Base-by-base conservation (phyloP, 2,797 vertebrate genomes). In the Chaetophractus vellerosus region DNA sequence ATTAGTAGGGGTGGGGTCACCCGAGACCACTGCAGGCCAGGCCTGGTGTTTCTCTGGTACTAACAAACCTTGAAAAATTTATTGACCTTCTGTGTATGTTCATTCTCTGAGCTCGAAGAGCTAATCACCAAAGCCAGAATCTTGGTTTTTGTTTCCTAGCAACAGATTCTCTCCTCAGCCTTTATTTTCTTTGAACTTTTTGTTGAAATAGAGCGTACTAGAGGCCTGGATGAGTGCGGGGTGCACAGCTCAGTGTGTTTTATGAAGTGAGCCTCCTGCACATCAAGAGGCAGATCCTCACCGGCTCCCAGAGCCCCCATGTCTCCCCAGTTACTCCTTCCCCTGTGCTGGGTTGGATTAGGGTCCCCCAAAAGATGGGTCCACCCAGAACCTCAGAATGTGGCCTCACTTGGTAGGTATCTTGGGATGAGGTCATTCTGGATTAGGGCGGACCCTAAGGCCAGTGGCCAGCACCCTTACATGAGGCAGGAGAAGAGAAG, bases 101-200 rank as follows among this genome's bases (percentile, higher is more conserved):
- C 28, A 1, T 64, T 87, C 88, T 88, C 48, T 4, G 36, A 78
- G 84, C 86, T 86, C 52, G 31, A 3, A 91, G 61, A 45, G 68
- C 89, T 82, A 33, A 80, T 76, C 72, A 75, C 69, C 76, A 88
- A 61, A 97, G 91, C 93, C 50, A 50, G 90, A 63, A 83, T 81
- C 89, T 36, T 79, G 21, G 38, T 79, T 90, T 96, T 88, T 74
- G 96, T 97, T 82, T 94, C 97, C 89, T 96, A 96, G 96, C 96
- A 97, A 97, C 96, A 52, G 63, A 79, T 91, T 90, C 59, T 94
- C 74, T 96, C 50, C 36, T 57, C 15, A 91, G 45, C 50, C 66
- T 36, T 87, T 33, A 6, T n/a, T 57, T 75, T 33, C 88, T 93
- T 95, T 82, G 41, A 82, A 93, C 57, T 90, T 97, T 95, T 90